A percentile compares a stretch with the other conserved stretches of the same genome.
These are phyloP conservation scores for Coreoperca whiteheadi DNA, from an alignment of 2,113 vertebrate species.

Conservation along the genomic window DNA sequence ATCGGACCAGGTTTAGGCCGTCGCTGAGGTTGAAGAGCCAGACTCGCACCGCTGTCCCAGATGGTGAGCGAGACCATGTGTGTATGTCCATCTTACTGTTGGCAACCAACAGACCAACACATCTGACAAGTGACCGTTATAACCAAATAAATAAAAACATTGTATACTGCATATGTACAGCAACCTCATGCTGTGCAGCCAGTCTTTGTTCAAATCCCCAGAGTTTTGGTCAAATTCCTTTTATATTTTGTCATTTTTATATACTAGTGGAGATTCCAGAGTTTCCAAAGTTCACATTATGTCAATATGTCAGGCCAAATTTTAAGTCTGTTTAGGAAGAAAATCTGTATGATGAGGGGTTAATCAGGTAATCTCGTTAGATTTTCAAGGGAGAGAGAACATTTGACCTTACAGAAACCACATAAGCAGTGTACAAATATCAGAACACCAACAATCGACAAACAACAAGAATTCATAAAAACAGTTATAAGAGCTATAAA, in stretches of 20 bases:
- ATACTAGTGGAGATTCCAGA: not conserved
- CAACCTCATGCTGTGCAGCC: no score
- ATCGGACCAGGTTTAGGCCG: slow-evolving; percentile 94
- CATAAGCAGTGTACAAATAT: no score
- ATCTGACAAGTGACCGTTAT: not conserved
- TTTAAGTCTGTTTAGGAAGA: not conserved
- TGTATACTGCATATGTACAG: not conserved
- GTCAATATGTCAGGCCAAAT: not conserved
- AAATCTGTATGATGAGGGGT: not conserved
- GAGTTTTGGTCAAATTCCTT: no score
- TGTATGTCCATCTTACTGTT: not conserved
- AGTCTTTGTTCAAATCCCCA: no score
- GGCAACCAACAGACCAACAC: not conserved
- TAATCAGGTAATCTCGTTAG: no score
- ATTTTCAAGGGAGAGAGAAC: no score
- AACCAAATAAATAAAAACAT: no score
- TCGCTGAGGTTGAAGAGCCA: slow-evolving; percentile 96
- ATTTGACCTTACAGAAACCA: no score
- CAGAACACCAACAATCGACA: not conserved
- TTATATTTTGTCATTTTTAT: no score
- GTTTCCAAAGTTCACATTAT: not conserved
- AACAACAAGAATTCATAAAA: not conserved
- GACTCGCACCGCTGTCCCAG: slow-evolving; percentile 87
- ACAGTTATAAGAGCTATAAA: not conserved
- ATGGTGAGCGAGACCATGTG: slow-evolving; percentile 84